Evolutionary conservation across 2,113 vertebrate species (phyloP).

Genomic region (Aphelocoma coerulescens): DNA sequence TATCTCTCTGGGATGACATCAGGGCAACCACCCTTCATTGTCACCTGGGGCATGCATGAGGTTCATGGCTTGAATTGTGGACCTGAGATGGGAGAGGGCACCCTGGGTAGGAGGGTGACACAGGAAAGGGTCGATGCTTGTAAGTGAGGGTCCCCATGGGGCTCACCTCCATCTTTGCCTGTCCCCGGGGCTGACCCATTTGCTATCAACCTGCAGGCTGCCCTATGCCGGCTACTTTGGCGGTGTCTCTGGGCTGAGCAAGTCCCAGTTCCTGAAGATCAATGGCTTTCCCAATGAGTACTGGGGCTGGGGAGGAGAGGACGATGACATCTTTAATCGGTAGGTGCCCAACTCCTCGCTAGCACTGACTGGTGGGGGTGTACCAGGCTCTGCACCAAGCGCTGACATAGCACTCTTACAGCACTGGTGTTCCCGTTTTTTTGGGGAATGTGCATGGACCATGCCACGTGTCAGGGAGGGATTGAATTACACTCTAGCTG

Average conservation of each 20-base stretch:
- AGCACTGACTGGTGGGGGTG: background rate
- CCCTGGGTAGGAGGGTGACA: background rate
- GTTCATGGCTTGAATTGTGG: fast-evolving
- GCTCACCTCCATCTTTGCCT: background rate
- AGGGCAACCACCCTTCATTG: fast-evolving
- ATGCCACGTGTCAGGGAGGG: background rate
- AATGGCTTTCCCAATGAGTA: slow-evolving; percentile 99
- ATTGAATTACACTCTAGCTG: background rate
- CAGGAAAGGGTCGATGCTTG: background rate
- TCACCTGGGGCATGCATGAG: fast-evolving
- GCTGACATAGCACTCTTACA: background rate
- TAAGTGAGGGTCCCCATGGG: background rate
- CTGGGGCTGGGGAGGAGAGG: slow-evolving; percentile 99
- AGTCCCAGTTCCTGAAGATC: slow-evolving; percentile 97
- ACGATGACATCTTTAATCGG: slow-evolving; percentile 99
- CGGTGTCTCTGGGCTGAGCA: slow-evolving; percentile 95
- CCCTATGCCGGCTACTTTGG: slow-evolving; percentile 97
- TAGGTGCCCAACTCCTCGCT: slow-evolving; percentile 22
- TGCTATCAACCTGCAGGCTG: slow-evolving; percentile 74
- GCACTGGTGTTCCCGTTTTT: fast-evolving
- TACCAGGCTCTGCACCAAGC: fast-evolving
- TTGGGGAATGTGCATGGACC: fast-evolving
- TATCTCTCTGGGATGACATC: background rate
- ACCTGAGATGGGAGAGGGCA: background rate
- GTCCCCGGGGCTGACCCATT: background rate